Evolutionary conservation across 2,888 invertebrate species (phyloP).

Genomic region (Cinara cedri): DNA sequence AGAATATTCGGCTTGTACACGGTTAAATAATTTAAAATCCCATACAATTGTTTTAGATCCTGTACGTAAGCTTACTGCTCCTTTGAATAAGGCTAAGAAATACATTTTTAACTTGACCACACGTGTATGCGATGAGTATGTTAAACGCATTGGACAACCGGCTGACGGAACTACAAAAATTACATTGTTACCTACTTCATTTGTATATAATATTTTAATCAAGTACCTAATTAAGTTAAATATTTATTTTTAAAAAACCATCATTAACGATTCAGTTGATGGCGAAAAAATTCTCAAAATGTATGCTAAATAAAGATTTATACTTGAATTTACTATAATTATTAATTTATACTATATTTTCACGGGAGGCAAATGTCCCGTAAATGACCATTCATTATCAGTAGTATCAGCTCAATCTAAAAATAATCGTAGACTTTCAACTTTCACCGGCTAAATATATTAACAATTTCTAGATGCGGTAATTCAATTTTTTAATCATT

Average conservation of each 20-base stretch:
- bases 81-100: not conserved
- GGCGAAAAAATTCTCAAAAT: no score
- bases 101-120: conserved; percentile 22
- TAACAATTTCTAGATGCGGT: no score
- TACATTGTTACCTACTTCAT: not conserved
- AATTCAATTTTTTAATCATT: no score
- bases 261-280: no score
- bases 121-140: not conserved
- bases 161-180: conserved; percentile 2
- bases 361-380: no score
- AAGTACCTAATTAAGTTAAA: conserved; percentile 40
- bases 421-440: no score
- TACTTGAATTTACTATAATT: no score
- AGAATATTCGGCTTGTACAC: not conserved
- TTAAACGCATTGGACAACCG: not conserved
- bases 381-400: no score
- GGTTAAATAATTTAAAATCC: not conserved
- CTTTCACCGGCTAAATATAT: no score
- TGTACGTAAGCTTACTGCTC: not conserved
- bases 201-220: not conserved
- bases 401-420: no score
- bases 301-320: no score
- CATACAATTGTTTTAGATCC: not conserved
- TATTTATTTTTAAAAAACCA: not conserved
- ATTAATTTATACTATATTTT: no score